Conservation (phyloP, 2,797 vertebrate genomes). For the Enteromius argenteus region DNA sequence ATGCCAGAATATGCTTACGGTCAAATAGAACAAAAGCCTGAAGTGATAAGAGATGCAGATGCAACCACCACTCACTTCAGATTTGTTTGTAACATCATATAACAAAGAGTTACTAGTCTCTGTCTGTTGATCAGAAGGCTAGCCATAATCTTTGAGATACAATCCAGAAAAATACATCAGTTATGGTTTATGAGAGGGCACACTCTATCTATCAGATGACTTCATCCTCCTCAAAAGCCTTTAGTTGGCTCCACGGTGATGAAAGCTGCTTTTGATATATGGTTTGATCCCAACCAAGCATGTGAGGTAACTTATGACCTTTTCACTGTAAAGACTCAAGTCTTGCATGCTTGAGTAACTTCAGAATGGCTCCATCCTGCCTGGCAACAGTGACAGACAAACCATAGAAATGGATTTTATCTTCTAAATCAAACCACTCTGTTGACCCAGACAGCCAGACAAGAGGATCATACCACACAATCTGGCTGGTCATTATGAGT, state of each 20-base stretch:
- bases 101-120: not conserved
- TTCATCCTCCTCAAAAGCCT: conserved; percentile 13
- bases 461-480: conserved; percentile 50
- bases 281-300: conserved; percentile 14
- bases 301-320: conserved; percentile 26
- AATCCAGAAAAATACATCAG: conserved; percentile 20
- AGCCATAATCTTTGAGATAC: conserved; percentile 9
- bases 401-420: conserved; percentile 48
- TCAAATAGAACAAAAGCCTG: not conserved
- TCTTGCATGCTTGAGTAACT: not conserved
- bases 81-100: not conserved
- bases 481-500: conserved; percentile 46
- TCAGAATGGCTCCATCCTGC: conserved; percentile 37
- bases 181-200: not conserved
- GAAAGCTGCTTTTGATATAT: conserved; percentile 24
- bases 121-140: not conserved
- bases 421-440: conserved; percentile 39
- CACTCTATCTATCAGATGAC: conserved; percentile 9
- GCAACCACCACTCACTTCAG: not conserved
- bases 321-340: conserved; percentile 16
- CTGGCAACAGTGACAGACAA: conserved; percentile 37
- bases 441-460: conserved; percentile 54
- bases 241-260: conserved; percentile 16
- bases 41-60: not conserved
- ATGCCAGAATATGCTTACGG: not conserved